Percentiles rank a stretch among this genome's conserved stretches.
Conservation (phyloP, 2,888 invertebrate genomes). For the Andrena minutula region DNA sequence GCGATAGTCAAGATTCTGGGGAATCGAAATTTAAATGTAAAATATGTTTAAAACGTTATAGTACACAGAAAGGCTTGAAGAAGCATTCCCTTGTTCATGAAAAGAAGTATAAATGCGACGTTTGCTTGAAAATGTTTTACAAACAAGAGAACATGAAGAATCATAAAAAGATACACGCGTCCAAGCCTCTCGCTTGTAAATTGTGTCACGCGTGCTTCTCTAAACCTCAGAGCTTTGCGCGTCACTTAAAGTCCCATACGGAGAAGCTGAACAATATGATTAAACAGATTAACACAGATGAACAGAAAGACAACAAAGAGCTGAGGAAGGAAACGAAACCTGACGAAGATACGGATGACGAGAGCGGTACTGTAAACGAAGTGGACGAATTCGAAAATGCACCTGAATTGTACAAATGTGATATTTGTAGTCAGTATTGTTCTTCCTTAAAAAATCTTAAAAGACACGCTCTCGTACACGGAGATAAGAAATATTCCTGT, state of each 20-base stretch:
- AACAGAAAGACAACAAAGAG: slow-evolving; percentile 66
- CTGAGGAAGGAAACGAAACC: slow-evolving; percentile 69
- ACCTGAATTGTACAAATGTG: slow-evolving; percentile 82
- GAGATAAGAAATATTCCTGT: slow-evolving; percentile 83
- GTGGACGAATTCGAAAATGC: slow-evolving; percentile 76
- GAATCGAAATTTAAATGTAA: slow-evolving; percentile 80
- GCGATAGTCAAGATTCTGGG: slow-evolving; percentile 71
- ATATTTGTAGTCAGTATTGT: slow-evolving; percentile 81
- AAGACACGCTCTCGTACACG: slow-evolving; percentile 81
- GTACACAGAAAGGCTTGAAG: slow-evolving; percentile 80
- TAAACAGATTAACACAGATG: slow-evolving; percentile 69
- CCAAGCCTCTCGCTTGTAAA: slow-evolving; percentile 80
- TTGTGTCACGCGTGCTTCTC: slow-evolving; percentile 79
- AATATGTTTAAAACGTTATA: slow-evolving; percentile 78
- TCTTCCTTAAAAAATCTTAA: slow-evolving; percentile 82
- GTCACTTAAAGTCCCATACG: slow-evolving; percentile 79
- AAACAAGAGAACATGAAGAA: slow-evolving; percentile 81
- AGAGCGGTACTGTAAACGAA: slow-evolving; percentile 67
- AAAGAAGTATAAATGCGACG: slow-evolving; percentile 79
- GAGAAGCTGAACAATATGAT: slow-evolving; percentile 75
- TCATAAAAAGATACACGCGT: slow-evolving; percentile 77
- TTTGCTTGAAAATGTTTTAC: slow-evolving; percentile 80
- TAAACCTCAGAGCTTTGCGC: slow-evolving; percentile 76
- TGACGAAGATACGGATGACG: slow-evolving; percentile 78
- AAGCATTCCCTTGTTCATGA: slow-evolving; percentile 82